Base-by-base conservation (phyloP, 2,888 invertebrate genomes). In the Drosophila ochracea region DNA sequence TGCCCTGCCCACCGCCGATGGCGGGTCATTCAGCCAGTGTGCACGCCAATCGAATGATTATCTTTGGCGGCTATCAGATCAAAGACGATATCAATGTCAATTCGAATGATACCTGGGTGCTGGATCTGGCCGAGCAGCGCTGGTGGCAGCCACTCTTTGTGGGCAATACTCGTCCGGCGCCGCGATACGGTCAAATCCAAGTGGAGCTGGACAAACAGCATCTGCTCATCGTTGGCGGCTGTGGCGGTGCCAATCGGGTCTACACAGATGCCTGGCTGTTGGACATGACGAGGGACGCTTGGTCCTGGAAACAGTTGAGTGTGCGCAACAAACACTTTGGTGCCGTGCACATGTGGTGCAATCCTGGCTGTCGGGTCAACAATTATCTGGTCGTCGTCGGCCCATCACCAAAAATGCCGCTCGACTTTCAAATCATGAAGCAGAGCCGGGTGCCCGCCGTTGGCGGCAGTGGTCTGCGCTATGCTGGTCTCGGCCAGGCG, bases 11-110 rank as follows among this genome's bases (percentile, higher is more conserved):
- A 0, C 93, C 93, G 11, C 91, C 93, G 4, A 96, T 97, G 93
- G 98, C 99, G 19, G 98, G 98, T 0, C 99, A 99, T 94, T 98
- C 98, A 10, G 98, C 98, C 13, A 96, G 97, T 47, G 95, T 99
- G 68, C 96, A 97, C 89, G 95, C 95, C 61, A 95, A 97, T 93
- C 95, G 95, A 90, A 97, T 98, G 97, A 95, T 98, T 68, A 95
- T 97, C 33, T 97, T 97, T 94, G 97, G 97, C 63, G 97, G 97
- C 9, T 93, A 95, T 71, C 94, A 95, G 70, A 92, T 93, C 49
- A 94, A 94, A 35, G 91, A 93, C 91, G 94, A 94, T 59, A 92
- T 94, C 61, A 93, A 94, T 73, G 94, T 94, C 3, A 93, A 91
- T 79, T 96, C 97, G 31, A 98, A 98, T 94, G 97, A 98, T 91